Conservation (phyloP, 2,113 vertebrate species). For the Pomatostomus ruficeps region DNA sequence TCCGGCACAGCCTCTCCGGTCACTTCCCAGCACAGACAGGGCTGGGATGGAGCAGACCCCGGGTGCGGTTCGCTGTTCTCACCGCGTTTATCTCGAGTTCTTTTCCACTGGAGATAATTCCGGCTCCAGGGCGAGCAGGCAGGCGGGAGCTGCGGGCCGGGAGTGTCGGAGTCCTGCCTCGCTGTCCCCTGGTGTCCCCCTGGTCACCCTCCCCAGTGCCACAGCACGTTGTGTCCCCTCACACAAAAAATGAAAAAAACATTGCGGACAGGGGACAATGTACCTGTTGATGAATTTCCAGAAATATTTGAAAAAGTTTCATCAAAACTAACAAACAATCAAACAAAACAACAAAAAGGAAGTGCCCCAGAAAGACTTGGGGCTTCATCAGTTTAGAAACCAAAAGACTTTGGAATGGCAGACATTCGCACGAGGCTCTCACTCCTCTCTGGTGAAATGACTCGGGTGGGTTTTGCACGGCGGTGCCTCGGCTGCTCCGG, state of each 20-base stretch:
- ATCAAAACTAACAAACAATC: not conserved
- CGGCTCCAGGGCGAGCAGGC: not conserved
- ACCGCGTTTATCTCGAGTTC: not conserved
- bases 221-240: rapidly evolving
- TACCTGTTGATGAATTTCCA: not conserved
- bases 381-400: not conserved
- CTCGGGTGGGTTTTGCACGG: not conserved
- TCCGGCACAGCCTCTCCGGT: not conserved
- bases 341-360: too few species aligned
- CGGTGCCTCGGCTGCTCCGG: not conserved
- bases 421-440: not conserved
- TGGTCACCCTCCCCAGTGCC: too few species aligned
- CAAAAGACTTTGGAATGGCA: not conserved
- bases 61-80: not conserved
- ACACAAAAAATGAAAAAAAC: rapidly evolving
- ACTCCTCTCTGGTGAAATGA: not conserved
- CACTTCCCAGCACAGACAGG: not conserved
- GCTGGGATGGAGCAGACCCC: not conserved
- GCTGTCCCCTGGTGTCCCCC: not conserved
- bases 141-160: not conserved
- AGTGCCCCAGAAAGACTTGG: not conserved
- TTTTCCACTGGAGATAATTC: not conserved
- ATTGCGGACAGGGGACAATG: not conserved
- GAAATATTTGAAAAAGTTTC: not conserved
- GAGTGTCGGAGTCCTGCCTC: rapidly evolving